Base-by-base conservation (phyloP, 2,797 vertebrate genomes). In the Coregonus suidteri region DNA sequence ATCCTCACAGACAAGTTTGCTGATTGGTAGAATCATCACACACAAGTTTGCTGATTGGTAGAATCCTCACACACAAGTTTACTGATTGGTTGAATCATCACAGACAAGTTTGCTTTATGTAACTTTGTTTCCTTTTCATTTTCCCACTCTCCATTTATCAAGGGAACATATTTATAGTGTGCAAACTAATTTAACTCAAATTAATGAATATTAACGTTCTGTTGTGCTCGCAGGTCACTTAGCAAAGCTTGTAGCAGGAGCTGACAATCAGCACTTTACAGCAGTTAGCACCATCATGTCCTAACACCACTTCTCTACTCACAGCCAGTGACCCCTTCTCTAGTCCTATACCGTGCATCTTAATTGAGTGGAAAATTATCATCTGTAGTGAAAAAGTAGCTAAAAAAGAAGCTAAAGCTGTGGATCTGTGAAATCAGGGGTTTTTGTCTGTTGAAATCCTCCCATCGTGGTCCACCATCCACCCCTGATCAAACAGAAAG, bases 301-400 rank as follows among this genome's bases (percentile, higher is more conserved):
- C 85, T 86, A 82, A 74, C 78, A 72, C 80, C 2, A 47, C 84
- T 85, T 78, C 89, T 86, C 85, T 47, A 81, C 85, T 87, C 88
- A 85, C 82, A 75, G 53, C 76, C 90, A 56, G 77, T 91, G 90
- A 92, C 88, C 92, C 87, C 84, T 77, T 86, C 84, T 75, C 82
- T 80, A 59, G 83, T 81, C 84, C 86, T 52, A 64, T 81, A 77
- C 81, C 88, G 25, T 25, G 83, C 82, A 15, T 88, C 88, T 88
- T 92, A 91, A 92, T 92, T 92, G 91, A 85, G 89, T 90, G 88
- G 88, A 92, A 93, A 92, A 91, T 88, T 47, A 87, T 90, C 90
- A 89, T 90, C 90, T 91, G 91, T 82, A 85, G 87, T 62, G 68
- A 81, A 85, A 25, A 67, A 15, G n/a, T 15, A 30, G 3, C n/a